phyloP scores from a whole-genome alignment of 2,797 vertebrate species.

The Centroberyx gerrardi region DNA sequence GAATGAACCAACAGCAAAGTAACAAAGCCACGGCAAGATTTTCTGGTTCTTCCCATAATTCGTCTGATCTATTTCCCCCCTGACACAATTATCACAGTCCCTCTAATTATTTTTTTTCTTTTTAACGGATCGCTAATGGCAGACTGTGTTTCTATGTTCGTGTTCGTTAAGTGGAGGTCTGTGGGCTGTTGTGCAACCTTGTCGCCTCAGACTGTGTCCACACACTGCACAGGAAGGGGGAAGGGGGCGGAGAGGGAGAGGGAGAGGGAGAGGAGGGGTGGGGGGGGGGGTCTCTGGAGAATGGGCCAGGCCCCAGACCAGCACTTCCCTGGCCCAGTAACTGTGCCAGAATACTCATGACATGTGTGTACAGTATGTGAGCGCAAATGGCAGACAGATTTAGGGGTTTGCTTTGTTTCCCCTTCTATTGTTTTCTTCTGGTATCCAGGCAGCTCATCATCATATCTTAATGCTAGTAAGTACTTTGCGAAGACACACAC shows the following conservation, averaged over 20 bases:
- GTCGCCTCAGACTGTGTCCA: constrained; percentile 81
- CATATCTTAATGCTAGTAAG: constrained; percentile 66
- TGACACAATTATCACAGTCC: constrained; percentile 85
- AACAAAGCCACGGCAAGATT: constrained; percentile 82
- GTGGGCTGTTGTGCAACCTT: constrained; percentile 79
- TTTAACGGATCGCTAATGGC: constrained; percentile 75
- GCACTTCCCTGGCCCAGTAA: constrained; percentile 83
- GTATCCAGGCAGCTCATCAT: constrained; percentile 72
- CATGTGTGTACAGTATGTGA: constrained; percentile 83
- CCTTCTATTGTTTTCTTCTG: constrained; percentile 70
- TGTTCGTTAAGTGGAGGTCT: constrained; percentile 69
- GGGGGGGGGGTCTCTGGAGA: constrained; percentile 73
- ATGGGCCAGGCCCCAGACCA: constrained; percentile 86
- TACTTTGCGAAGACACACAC: constrained; percentile 21
- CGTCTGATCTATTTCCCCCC: constrained; percentile 81
- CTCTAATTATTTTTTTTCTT: constrained; percentile 78
- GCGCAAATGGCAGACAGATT: constrained; percentile 87
- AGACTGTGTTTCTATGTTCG: constrained; percentile 68
- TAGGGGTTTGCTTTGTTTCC: constrained; percentile 81
- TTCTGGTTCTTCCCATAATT: constrained; percentile 76
- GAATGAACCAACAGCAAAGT: constrained; percentile 82
- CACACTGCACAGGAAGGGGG: constrained; percentile 82
- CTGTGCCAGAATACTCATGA: constrained; percentile 83
- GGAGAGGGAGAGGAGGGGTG: constrained; percentile 23
- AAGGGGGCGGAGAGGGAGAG: constrained; percentile 59